Evolutionary conservation across 2,888 invertebrate genomes (phyloP).

Genomic region (Thumatha senex): DNA sequence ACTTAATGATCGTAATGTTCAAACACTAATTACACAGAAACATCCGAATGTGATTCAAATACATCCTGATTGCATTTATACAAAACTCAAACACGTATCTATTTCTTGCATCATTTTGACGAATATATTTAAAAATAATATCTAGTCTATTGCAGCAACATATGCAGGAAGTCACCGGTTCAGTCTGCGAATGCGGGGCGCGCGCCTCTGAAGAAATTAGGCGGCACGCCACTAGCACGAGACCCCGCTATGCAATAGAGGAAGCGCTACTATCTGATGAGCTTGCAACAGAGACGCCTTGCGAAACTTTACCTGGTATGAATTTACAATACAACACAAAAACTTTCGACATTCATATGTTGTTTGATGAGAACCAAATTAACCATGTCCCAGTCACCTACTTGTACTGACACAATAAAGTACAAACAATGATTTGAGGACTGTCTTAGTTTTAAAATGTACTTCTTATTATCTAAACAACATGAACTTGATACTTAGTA

Average conservation of each 20-base stretch:
- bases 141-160: slow-evolving; percentile 43
- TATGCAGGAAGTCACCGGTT: slow-evolving; percentile 43
- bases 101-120: slow-evolving; percentile 27
- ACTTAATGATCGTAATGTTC: too few species aligned
- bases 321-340: slow-evolving; percentile 5
- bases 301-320: slow-evolving; percentile 30
- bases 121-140: slow-evolving; percentile 32
- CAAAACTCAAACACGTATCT: slow-evolving; percentile 7
- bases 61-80: not conserved
- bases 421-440: too few species aligned
- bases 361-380: slow-evolving; percentile 1
- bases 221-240: slow-evolving; percentile 33
- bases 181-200: slow-evolving; percentile 29
- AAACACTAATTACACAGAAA: too few species aligned
- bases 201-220: slow-evolving; percentile 60
- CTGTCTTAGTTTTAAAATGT: too few species aligned
- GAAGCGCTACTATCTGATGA: slow-evolving; percentile 65
- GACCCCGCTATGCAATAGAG: slow-evolving; percentile 57
- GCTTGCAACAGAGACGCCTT: slow-evolving; percentile 53
- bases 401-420: not conserved
- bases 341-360: slow-evolving; percentile 6
- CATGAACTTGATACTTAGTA: too few species aligned
- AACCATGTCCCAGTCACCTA: not conserved
- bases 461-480: too few species aligned
- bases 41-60: not conserved